A percentile compares a stretch with the other conserved stretches of the same genome.
phyloP scores from a whole-genome alignment of 2,888 invertebrate species.

The Metacarcinus magister region DNA sequence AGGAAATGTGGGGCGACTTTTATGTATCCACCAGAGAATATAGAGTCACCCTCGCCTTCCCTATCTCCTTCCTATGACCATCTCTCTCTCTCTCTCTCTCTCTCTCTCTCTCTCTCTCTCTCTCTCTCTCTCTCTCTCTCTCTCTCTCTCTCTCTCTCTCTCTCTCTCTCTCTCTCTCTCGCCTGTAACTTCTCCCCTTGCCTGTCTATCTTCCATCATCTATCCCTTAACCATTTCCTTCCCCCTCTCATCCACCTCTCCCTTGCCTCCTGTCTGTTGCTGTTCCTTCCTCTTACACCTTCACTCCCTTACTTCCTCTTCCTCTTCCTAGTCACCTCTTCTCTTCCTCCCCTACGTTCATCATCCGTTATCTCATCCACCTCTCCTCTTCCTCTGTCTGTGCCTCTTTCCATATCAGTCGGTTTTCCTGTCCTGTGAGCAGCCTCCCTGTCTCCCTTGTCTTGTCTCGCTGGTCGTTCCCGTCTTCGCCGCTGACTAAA shows the following conservation, averaged over 20 bases:
- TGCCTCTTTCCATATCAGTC: not conserved
- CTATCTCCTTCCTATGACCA: not conserved
- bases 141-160: not conserved
- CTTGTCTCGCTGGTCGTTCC: not conserved
- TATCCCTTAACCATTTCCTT: not conserved
- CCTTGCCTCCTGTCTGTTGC: not conserved
- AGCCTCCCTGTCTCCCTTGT: not conserved
- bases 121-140: not conserved
- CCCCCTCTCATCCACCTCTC: not conserved
- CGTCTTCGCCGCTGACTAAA: not conserved
- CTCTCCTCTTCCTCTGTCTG: not conserved
- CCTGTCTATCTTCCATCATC: not conserved
- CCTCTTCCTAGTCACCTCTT: not conserved
- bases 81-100: constrained; percentile 35
- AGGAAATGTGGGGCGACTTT: not conserved
- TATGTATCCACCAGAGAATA: constrained; percentile 11
- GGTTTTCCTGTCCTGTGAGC: not conserved
- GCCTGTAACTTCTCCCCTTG: not conserved
- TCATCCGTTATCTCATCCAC: too few relatives aligned
- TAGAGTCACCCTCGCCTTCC: not conserved
- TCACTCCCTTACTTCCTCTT: not conserved
- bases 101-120: not conserved
- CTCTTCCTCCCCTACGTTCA: not conserved
- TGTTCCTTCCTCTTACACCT: not conserved
- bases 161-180: not conserved